A percentile compares a stretch with the other conserved stretches of the same genome.
Evolutionary conservation across 2,113 vertebrate species (phyloP).

Genomic region (Pholis gunnellus): DNA sequence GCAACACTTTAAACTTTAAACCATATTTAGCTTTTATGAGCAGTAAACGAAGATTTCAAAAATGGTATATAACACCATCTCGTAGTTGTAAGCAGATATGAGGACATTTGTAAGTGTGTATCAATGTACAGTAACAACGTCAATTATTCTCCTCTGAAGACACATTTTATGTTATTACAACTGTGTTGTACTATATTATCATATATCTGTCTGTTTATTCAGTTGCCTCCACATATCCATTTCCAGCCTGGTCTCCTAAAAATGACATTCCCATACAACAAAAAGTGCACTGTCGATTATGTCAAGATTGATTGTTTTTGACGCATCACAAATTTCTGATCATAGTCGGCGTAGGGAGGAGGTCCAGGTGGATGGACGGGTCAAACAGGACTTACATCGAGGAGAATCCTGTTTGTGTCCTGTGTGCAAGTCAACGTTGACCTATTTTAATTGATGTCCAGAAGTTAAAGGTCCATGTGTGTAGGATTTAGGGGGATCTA

Average conservation of each 20-base stretch:
- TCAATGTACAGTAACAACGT: not conserved
- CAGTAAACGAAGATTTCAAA: not conserved
- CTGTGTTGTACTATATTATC: not conserved
- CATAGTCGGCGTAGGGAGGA: not conserved
- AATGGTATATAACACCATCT: not conserved
- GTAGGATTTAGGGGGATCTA: too few species aligned
- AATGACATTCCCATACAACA: too few species aligned
- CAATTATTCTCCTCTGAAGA: not conserved
- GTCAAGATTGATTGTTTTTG: not conserved
- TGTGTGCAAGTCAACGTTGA: not conserved
- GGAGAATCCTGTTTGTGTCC: too few species aligned
- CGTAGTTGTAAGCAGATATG: not conserved
- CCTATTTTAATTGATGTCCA: too few species aligned
- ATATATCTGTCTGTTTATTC: not conserved
- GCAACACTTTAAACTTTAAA: not conserved
- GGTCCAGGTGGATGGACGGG: not conserved
- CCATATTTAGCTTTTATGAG: not conserved
- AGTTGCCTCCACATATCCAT: not conserved
- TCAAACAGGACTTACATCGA: not conserved
- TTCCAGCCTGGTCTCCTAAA: too few species aligned
- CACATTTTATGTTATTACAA: not conserved
- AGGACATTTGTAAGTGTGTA: not conserved
- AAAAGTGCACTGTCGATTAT: too few species aligned
- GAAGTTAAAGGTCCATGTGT: too few species aligned
- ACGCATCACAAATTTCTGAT: not conserved